These are phyloP conservation scores for Cotesia chilonis DNA, from an alignment of 1,140 invertebrate genomes.

Conservation along the genomic window DNA sequence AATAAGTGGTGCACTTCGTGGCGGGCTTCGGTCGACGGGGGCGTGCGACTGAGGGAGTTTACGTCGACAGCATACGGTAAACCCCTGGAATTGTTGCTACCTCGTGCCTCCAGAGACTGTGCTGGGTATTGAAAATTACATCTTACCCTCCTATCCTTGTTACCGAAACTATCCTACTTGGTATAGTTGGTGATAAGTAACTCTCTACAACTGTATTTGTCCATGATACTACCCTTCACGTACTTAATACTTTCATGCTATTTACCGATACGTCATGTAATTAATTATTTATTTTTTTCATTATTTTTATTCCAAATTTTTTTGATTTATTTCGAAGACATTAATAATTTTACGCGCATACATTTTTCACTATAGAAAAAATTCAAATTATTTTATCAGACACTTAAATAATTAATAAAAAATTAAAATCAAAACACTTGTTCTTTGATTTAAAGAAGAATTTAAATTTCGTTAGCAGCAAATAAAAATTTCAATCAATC, in stretches of 20 bases:
- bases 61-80: constrained; percentile 63
- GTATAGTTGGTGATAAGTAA: constrained; percentile 3
- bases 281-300: not conserved
- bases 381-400: no score
- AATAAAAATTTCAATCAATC: no score
- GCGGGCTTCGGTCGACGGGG: constrained; percentile 11
- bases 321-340: no score
- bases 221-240: not conserved
- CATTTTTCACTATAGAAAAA: no score
- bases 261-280: no score
- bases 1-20: constrained; percentile 10
- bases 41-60: constrained; percentile 60
- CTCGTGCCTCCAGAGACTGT: constrained; percentile 58
- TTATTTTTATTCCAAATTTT: not conserved
- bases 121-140: constrained; percentile 64
- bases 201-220: constrained; percentile 18
- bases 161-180: constrained; percentile 13
- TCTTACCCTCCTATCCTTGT: constrained; percentile 53
- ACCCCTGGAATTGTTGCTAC: constrained; percentile 60
- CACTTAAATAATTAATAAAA: no score
- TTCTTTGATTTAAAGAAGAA: no score
- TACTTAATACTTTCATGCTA: not conserved
- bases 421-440: no score
- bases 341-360: no score
- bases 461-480: no score